Conservation (phyloP, 1,140 invertebrate genomes). For the Laodelphax striatellus region DNA sequence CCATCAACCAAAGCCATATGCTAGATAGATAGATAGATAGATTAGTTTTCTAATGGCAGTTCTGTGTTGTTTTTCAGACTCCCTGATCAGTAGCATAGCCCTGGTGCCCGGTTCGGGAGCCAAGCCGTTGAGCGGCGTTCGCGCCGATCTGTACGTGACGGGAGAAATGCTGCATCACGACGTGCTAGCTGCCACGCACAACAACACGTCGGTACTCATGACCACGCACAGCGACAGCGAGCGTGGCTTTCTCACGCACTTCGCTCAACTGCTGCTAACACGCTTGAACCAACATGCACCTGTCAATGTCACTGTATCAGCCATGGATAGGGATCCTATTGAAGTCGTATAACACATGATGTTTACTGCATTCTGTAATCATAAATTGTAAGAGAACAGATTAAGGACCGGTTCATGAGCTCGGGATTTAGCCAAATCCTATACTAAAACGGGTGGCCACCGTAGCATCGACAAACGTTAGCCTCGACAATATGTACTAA, state of each 20-base stretch:
- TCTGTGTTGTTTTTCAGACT: slow-evolving; percentile 13
- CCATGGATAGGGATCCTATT: too few species aligned
- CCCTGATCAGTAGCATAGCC: slow-evolving; percentile 47
- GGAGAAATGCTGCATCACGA: slow-evolving; percentile 96
- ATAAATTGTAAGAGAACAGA: too few species aligned
- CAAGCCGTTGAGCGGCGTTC: slow-evolving; percentile 54
- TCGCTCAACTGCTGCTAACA: slow-evolving; percentile 37
- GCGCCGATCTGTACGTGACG: slow-evolving; percentile 76
- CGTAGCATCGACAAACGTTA: too few species aligned
- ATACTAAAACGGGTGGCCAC: too few species aligned
- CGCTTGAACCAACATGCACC: too few species aligned
- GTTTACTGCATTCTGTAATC: too few species aligned
- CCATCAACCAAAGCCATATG: neutral
- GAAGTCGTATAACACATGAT: too few species aligned
- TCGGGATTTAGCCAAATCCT: too few species aligned
- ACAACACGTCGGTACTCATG: slow-evolving; percentile 67
- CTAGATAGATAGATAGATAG: neutral
- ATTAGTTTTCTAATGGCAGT: slow-evolving; percentile 4
- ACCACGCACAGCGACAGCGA: slow-evolving; percentile 95
- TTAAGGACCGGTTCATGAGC: too few species aligned
- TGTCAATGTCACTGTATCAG: too few species aligned
- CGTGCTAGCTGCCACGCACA: slow-evolving; percentile 72
- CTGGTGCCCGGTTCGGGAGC: slow-evolving; percentile 84
- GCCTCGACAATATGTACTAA: too few species aligned
- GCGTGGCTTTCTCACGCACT: slow-evolving; percentile 64